Evolutionary conservation across 2,113 vertebrate species (phyloP), one percentile per base, ranked within the genome.

Genomic region (Aramus guarauna): DNA sequence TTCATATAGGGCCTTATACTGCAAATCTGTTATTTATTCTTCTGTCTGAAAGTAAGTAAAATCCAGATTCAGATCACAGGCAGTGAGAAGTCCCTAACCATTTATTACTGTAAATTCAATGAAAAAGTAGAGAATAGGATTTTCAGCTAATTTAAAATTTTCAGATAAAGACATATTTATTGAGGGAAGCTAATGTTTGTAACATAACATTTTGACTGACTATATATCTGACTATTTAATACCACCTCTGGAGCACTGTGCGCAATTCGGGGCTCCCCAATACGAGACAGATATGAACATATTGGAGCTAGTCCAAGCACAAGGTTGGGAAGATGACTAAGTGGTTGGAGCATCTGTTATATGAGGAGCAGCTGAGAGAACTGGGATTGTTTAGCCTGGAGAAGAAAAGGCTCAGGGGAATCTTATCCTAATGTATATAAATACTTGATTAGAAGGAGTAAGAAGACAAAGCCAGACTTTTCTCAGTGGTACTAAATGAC

Each of bases 291-390:
- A 27, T n/a, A 79, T 0, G 5, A 85, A 75, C 8, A 47, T 36
- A 55, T 1, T 18, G 22, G 21, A 88, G 18, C 5, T 59, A 64
- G 14, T 39, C n/a, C 52, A 79, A 79, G 60, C 12, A 82, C 62
- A 88, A 26, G 5, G 3, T 5, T 32, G 37, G 27, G 43, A 90
- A 83, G 36, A 69, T 56, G 26, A 66, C 15, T 66, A 71, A 50
- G 27, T 4, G 12, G 6, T 24, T 72, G 18, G 1, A 59, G 12
- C 1, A 0, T 13, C 22, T 27, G 7, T 32, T 67, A n/a, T 7
- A 43, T 16, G 15, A 64, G 36, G 18, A 76, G 27, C 32, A 34
- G 9, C 17, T 50, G 27, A 76, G 32, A 85, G 9, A 72, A 37
- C 12, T 50, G 9, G 10, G 32, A 58, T 45, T 48, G 15, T 37